These are phyloP conservation scores for Sitta europaea DNA, from an alignment of 2,113 vertebrate genomes.

Conservation along the genomic window DNA sequence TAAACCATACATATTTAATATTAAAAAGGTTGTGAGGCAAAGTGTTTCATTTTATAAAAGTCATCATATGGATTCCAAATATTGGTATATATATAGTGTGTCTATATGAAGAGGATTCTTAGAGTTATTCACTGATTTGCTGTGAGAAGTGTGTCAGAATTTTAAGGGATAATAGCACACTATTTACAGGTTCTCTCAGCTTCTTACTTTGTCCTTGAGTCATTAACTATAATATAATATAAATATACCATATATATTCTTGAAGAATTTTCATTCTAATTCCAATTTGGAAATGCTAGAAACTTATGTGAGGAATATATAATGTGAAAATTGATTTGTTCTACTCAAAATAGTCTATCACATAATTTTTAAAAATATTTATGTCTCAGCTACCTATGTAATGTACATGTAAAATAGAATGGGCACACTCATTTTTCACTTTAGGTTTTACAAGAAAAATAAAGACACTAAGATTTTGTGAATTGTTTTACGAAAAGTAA, in stretches of 20 bases:
- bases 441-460: neutral
- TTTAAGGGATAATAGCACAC: neutral
- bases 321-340: neutral
- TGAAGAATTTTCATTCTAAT: neutral
- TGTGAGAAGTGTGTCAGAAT: neutral
- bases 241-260: neutral
- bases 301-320: neutral
- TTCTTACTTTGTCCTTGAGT: neutral
- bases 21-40: neutral
- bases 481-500: neutral
- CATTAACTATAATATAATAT: neutral
- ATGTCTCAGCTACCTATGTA: neutral
- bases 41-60: neutral
- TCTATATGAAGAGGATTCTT: neutral
- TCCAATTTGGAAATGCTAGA: neutral
- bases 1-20: neutral
- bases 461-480: neutral
- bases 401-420: neutral
- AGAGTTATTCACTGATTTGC: neutral
- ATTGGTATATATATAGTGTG: neutral
- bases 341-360: neutral
- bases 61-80: neutral
- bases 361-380: neutral
- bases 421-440: neutral
- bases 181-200: neutral